These are phyloP conservation scores for Pluvialis apricaria DNA, from an alignment of 2,113 vertebrate species.

Conservation along the genomic window DNA sequence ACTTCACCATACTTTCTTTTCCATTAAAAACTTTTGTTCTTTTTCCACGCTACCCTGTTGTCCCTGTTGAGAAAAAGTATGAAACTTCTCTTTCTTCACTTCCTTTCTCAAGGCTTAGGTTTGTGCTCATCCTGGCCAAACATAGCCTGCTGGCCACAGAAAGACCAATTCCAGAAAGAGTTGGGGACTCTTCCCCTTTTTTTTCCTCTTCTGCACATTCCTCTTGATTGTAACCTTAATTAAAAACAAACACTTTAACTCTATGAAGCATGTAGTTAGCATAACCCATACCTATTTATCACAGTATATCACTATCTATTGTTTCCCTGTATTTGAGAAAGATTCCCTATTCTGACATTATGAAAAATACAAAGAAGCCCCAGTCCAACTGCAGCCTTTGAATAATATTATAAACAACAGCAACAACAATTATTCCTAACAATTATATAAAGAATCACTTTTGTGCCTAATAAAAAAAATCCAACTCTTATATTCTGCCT, in stretches of 20 bases:
- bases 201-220: not conserved
- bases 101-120: not conserved
- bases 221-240: not conserved
- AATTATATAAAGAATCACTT: not conserved
- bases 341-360: not conserved
- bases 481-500: not conserved
- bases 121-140: not conserved
- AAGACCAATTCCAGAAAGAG: not conserved
- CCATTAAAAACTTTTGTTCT: not conserved
- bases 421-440: not conserved
- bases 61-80: not conserved
- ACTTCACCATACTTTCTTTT: not conserved
- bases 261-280: not conserved
- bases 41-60: not conserved
- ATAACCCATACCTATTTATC: not conserved
- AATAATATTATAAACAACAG: not conserved
- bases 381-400: not conserved
- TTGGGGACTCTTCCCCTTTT: not conserved
- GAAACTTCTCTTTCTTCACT: not conserved
- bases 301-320: not conserved
- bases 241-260: not conserved
- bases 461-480: not conserved
- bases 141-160: not conserved
- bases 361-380: not conserved
- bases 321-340: not conserved